Evolutionary conservation across 2,113 vertebrate species (phyloP).

Genomic region (Megaleporinus macrocephalus): DNA sequence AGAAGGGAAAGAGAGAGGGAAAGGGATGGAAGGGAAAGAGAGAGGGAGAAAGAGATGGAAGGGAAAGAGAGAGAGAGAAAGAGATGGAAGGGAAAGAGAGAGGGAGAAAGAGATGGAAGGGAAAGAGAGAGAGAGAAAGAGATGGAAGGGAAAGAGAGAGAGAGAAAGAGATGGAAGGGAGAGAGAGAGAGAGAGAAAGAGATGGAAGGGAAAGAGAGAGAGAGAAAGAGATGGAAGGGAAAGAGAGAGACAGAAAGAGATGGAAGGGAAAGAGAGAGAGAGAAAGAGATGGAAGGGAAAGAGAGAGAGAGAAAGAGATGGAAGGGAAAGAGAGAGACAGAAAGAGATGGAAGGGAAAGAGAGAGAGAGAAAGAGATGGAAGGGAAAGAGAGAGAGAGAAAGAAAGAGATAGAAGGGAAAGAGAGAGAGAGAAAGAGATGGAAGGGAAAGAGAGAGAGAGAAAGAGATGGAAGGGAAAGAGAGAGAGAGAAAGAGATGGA

Average conservation of each 20-base stretch:
- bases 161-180: background rate
- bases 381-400: background rate
- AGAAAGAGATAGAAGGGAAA: too few relatives aligned
- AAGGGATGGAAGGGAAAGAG: too few relatives aligned
- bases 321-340: background rate
- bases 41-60: background rate
- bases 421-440: background rate
- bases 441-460: too few relatives aligned
- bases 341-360: background rate
- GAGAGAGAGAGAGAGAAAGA: background rate
- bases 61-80: slow-evolving; percentile 1
- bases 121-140: background rate
- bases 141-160: too few relatives aligned
- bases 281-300: too few relatives aligned
- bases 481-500: background rate
- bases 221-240: background rate
- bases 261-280: background rate
- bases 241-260: too few relatives aligned
- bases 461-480: too few relatives aligned
- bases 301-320: too few relatives aligned
- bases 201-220: background rate
- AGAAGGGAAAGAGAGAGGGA: background rate
- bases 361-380: background rate
- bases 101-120: background rate
- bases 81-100: background rate